Conservation (phyloP, 2,113 vertebrate genomes). For the Gulo gulo region DNA sequence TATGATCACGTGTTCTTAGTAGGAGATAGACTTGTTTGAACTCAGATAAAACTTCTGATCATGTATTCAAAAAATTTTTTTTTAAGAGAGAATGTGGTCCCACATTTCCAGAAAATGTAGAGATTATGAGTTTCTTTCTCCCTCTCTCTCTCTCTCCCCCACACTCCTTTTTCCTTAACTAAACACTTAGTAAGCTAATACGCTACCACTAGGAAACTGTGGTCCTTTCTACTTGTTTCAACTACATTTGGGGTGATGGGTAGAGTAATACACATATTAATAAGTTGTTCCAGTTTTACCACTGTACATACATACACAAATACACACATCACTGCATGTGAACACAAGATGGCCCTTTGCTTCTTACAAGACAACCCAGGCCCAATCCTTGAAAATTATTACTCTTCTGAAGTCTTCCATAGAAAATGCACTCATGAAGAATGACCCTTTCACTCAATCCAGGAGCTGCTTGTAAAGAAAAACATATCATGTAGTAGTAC, state of each 20-base stretch:
- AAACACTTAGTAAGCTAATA: not conserved
- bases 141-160: accelerated
- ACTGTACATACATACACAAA: slow-evolving; percentile 22
- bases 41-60: not conserved
- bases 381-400: not conserved
- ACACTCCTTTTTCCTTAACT: not conserved
- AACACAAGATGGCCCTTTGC: not conserved
- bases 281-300: slow-evolving; percentile 1
- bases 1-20: accelerated
- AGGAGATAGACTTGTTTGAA: not conserved
- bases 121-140: not conserved
- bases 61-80: not conserved
- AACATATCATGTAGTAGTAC: not conserved
- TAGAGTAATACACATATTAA: not conserved
- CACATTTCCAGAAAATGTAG: not conserved
- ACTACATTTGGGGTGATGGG: not conserved
- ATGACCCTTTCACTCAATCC: not conserved
- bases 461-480: not conserved
- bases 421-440: not conserved
- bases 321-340: not conserved
- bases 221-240: slow-evolving; percentile 17
- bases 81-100: not conserved
- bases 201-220: not conserved
- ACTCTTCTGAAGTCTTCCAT: not conserved
- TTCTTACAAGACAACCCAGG: not conserved